phyloP scores from a whole-genome alignment of 2,888 invertebrate genomes.

The Noctua janthe region DNA sequence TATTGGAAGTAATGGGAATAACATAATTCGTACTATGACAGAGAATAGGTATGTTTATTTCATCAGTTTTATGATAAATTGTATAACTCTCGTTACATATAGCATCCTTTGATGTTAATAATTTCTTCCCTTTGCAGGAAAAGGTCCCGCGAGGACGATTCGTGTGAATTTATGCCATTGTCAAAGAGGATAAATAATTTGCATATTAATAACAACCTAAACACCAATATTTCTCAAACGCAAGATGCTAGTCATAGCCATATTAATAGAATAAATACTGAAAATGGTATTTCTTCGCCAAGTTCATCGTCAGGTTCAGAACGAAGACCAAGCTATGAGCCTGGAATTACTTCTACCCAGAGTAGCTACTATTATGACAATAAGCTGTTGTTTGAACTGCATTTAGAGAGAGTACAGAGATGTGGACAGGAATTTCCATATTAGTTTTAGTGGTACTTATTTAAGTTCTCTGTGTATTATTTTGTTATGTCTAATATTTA shows the following conservation, averaged over 20 bases:
- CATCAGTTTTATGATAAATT: not conserved
- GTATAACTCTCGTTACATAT: not conserved
- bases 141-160: slow-evolving; percentile 94
- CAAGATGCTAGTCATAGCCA: slow-evolving; percentile 82
- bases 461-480: slow-evolving; percentile 78
- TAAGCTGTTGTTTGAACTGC: slow-evolving; percentile 96
- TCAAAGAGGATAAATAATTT: slow-evolving; percentile 97
- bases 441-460: slow-evolving; percentile 70
- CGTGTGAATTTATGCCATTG: slow-evolving; percentile 95
- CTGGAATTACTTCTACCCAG: slow-evolving; percentile 93
- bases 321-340: slow-evolving; percentile 91
- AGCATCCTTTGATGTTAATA: not conserved
- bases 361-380: slow-evolving; percentile 97
- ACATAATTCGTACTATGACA: slow-evolving; percentile 83
- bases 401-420: slow-evolving; percentile 95
- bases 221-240: slow-evolving; percentile 72
- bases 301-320: slow-evolving; percentile 80
- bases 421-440: slow-evolving; percentile 88
- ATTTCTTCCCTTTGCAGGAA: slow-evolving; percentile 90
- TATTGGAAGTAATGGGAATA: slow-evolving; percentile 82
- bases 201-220: slow-evolving; percentile 93
- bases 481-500: slow-evolving; percentile 70
- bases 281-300: slow-evolving; percentile 81
- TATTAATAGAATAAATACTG: slow-evolving; percentile 77
- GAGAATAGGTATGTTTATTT: slow-evolving; percentile 83